A percentile compares a stretch with the other conserved stretches of the same genome.
phyloP scores from a whole-genome alignment of 2,888 invertebrate species.

The Sphecodes monilicornis region DNA sequence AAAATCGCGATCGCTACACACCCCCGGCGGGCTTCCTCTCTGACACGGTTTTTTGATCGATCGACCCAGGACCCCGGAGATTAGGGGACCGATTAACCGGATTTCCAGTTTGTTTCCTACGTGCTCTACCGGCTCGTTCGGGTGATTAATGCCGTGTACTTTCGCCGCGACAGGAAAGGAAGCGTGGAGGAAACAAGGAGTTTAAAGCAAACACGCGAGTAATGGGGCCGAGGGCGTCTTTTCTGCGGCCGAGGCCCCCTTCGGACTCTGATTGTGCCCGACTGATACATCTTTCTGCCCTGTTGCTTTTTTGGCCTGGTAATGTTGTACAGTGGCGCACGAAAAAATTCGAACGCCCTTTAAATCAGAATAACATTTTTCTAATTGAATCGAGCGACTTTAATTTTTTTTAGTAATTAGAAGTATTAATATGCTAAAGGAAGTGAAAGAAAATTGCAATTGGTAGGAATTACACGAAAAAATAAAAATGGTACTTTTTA shows the following conservation, averaged over 20 bases:
- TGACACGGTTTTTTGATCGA: constrained; percentile 46
- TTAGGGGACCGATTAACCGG: constrained; percentile 47
- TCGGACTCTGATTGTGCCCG: background rate
- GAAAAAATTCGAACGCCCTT: too few relatives aligned
- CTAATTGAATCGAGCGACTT: too few relatives aligned
- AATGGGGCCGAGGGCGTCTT: background rate
- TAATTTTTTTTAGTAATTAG: too few relatives aligned
- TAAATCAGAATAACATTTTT: too few relatives aligned
- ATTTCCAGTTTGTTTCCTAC: constrained; percentile 32
- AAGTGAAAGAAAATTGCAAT: too few relatives aligned
- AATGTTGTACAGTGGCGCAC: too few relatives aligned
- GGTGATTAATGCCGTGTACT: constrained; percentile 46
- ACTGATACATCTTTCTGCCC: background rate
- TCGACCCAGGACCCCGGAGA: constrained; percentile 31
- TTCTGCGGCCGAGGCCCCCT: background rate
- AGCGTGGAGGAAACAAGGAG: constrained; percentile 8
- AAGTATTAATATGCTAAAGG: too few relatives aligned
- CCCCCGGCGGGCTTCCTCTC: background rate
- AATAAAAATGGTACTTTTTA: too few relatives aligned
- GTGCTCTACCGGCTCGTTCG: background rate
- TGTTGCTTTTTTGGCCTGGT: background rate
- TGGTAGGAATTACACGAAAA: too few relatives aligned
- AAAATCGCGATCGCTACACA: constrained; percentile 10
- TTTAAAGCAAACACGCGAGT: constrained; percentile 25
- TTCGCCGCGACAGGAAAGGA: background rate